Percentiles rank a stretch among this genome's conserved stretches.
Evolutionary conservation across 64 coral and sea anemone species (phyloP).

Genomic region (Montipora efflorescens): DNA sequence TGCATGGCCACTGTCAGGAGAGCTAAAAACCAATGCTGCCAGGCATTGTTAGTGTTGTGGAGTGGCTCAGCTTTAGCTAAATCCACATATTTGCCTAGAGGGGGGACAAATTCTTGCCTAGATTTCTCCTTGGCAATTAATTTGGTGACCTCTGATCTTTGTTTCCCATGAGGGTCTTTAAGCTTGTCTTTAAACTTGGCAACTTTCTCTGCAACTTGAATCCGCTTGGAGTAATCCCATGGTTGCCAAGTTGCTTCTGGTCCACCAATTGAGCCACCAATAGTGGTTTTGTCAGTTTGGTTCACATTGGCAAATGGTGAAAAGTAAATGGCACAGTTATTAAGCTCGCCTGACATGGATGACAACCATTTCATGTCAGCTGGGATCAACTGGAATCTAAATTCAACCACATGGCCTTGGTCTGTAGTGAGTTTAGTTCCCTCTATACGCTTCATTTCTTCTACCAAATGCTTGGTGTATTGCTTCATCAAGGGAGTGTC

Average conservation of each 20-base stretch:
- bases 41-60: slow-evolving; percentile 60
- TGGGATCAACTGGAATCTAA: slow-evolving; percentile 48
- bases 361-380: slow-evolving; percentile 61
- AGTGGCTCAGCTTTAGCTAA: slow-evolving; percentile 53
- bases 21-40: slow-evolving; percentile 71
- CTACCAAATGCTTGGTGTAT: slow-evolving; percentile 29
- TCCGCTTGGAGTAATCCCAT: slow-evolving; percentile 34
- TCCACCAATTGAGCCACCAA: slow-evolving; percentile 48
- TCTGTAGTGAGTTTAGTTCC: not conserved
- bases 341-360: slow-evolving; percentile 70
- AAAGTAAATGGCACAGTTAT: slow-evolving; percentile 61
- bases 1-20: slow-evolving; percentile 20
- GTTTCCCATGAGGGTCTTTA: slow-evolving; percentile 39
- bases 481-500: slow-evolving; percentile 49
- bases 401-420: slow-evolving; percentile 43
- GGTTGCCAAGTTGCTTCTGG: slow-evolving; percentile 49
- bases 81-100: slow-evolving; percentile 75
- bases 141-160: slow-evolving; percentile 33
- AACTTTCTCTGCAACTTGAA: slow-evolving; percentile 43
- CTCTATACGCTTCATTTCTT: slow-evolving; percentile 56
- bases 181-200: slow-evolving; percentile 30
- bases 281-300: slow-evolving; percentile 4
- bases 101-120: slow-evolving; percentile 66
- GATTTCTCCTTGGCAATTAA: slow-evolving; percentile 34
- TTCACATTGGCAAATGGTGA: slow-evolving; percentile 67